phyloP scores from a whole-genome alignment of 2,113 vertebrate species.

The Plecturocebus donacophilus region DNA sequence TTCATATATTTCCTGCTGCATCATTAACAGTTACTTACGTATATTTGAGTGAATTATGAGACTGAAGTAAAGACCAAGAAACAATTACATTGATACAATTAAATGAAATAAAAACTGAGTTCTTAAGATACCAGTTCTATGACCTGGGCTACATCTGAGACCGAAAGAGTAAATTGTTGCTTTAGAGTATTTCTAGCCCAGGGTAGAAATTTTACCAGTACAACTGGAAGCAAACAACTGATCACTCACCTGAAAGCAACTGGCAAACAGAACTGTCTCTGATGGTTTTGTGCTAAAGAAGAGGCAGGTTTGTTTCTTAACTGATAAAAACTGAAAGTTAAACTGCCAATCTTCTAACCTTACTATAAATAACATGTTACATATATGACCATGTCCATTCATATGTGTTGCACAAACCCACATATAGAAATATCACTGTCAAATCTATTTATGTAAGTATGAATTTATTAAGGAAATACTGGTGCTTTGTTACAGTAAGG shows the following conservation, averaged over 20 bases:
- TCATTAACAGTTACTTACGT: constrained; percentile 51
- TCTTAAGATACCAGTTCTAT: neutral
- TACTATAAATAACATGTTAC: neutral
- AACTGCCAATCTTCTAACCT: constrained; percentile 13
- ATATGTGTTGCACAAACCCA: neutral
- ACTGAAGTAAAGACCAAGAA: constrained; percentile 43
- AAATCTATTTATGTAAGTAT: neutral
- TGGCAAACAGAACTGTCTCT: constrained; percentile 27
- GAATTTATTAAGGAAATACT: neutral
- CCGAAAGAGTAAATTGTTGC: neutral
- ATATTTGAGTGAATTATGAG: constrained; percentile 58
- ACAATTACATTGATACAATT: constrained; percentile 34
- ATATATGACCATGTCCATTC: neutral
- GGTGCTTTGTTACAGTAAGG: neutral
- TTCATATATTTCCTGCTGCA: neutral
- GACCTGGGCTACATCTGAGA: neutral
- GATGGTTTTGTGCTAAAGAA: constrained; percentile 44
- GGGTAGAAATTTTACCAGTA: constrained; percentile 1
- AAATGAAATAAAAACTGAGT: constrained; percentile 10
- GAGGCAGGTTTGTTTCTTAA: neutral
- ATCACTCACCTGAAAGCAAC: constrained; percentile 44
- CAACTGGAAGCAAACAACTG: constrained; percentile 33
- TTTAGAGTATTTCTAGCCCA: neutral
- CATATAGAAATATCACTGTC: neutral
- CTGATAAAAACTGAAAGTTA: constrained; percentile 35